These are phyloP conservation scores for Phthorimaea operculella DNA, from an alignment of 1,140 invertebrate genomes.

Conservation along the genomic window DNA sequence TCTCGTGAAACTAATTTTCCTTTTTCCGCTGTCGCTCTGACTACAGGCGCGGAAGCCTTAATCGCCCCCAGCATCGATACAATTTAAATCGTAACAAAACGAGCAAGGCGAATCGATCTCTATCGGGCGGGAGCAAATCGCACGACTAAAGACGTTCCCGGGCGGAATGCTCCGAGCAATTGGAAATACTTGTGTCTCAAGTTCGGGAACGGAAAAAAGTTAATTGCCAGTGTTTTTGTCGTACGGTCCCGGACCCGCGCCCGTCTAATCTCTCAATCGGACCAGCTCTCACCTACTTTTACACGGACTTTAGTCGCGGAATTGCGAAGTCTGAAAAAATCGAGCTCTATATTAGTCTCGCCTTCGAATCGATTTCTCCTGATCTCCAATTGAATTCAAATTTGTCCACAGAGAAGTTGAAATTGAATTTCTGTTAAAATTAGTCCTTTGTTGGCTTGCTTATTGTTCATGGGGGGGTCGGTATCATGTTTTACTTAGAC, in stretches of 20 bases:
- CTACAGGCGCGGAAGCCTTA: slow-evolving; percentile 43
- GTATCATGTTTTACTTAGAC: background rate
- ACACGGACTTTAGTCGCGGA: slow-evolving; percentile 24
- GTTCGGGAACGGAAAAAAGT: slow-evolving; percentile 46
- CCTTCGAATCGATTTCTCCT: background rate
- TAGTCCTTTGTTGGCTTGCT: background rate
- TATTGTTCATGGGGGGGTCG: background rate
- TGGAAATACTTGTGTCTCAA: slow-evolving; percentile 52
- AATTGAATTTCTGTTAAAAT: background rate
- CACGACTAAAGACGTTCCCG: slow-evolving; percentile 58
- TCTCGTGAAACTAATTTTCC: slow-evolving; percentile 33
- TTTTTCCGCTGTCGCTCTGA: slow-evolving; percentile 29
- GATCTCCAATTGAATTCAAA: slow-evolving; percentile 1
- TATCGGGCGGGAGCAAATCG: slow-evolving; percentile 61
- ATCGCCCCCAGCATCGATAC: slow-evolving; percentile 58
- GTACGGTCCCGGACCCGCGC: slow-evolving; percentile 37
- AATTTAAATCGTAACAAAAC: slow-evolving; percentile 62
- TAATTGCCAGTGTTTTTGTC: slow-evolving; percentile 61
- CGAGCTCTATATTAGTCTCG: background rate
- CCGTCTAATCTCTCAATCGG: slow-evolving; percentile 40
- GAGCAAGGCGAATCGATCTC: slow-evolving; percentile 58
- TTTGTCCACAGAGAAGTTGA: background rate
- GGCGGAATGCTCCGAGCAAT: slow-evolving; percentile 49
- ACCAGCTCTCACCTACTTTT: slow-evolving; percentile 22
- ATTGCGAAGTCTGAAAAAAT: slow-evolving; percentile 20